Evolutionary conservation across 2,113 vertebrate genomes (phyloP).

Genomic region (Camelus bactrianus): DNA sequence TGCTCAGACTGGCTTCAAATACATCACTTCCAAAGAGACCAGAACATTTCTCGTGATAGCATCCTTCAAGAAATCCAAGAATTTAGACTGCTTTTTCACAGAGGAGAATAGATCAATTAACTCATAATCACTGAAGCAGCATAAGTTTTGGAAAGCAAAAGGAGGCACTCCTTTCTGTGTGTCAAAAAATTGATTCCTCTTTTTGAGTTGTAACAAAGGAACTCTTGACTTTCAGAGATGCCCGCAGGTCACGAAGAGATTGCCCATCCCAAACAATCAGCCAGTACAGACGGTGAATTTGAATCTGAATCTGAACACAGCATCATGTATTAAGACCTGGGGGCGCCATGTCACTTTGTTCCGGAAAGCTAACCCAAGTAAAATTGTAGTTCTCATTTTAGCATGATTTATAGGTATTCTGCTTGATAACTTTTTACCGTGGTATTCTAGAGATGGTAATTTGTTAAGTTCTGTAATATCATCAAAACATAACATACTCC

Average conservation of each 20-base stretch:
- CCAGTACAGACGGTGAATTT: neutral
- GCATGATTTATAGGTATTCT: neutral
- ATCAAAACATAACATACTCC: neutral
- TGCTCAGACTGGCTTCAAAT: conserved; percentile 52
- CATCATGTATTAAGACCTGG: rapidly evolving
- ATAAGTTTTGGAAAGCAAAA: neutral
- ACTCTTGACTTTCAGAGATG: neutral
- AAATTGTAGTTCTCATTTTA: neutral
- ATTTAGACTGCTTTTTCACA: conserved; percentile 33
- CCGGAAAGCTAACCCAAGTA: neutral
- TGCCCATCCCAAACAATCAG: neutral
- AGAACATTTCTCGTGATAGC: conserved; percentile 8
- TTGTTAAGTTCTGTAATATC: neutral
- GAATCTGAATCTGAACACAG: neutral
- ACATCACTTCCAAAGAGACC: neutral
- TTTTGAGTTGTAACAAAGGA: conserved; percentile 6
- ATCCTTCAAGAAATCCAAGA: conserved; percentile 42
- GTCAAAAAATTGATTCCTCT: conserved; percentile 25
- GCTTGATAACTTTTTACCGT: neutral
- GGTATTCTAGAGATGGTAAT: neutral
- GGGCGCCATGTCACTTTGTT: neutral
- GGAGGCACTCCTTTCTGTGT: neutral
- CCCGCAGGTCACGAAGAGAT: neutral
- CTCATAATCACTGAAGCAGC: neutral
- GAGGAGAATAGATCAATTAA: conserved; percentile 67